Evolutionary conservation across 2,888 invertebrate species (phyloP).

Genomic region (Epiperipatus broadwayi): DNA sequence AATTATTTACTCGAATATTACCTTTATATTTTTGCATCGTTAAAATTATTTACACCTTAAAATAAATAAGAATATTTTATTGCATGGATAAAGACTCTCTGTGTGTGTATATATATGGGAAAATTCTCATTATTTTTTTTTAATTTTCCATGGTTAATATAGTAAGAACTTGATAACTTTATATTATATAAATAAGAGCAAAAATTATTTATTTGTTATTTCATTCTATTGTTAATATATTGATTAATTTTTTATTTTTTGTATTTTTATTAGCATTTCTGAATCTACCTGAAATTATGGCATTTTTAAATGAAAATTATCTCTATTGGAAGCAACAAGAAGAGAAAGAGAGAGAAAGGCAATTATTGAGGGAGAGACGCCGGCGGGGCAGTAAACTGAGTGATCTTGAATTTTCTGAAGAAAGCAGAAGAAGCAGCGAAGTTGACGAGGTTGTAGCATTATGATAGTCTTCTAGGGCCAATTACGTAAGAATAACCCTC

Average conservation of each 20-base stretch:
- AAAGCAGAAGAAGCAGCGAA: no score
- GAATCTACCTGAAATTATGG: slow-evolving; percentile 74
- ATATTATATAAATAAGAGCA: background rate
- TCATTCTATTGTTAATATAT: background rate
- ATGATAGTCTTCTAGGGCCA: no score
- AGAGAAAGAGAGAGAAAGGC: slow-evolving; percentile 16
- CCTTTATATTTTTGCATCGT: no score
- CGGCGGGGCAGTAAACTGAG: no score
- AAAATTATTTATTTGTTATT: background rate
- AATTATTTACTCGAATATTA: no score
- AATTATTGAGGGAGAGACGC: no score
- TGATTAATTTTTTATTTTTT: slow-evolving; percentile 13
- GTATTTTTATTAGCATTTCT: slow-evolving; percentile 54
- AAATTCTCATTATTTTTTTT: slow-evolving; percentile 10
- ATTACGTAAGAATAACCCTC: no score
- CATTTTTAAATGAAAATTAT: slow-evolving; percentile 64
- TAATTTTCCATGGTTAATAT: background rate
- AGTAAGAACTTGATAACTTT: slow-evolving; percentile 4
- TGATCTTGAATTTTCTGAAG: no score
- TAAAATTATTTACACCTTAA: no score
- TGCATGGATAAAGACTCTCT: no score
- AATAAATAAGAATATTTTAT: no score
- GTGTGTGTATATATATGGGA: background rate
- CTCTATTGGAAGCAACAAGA: slow-evolving; percentile 62
- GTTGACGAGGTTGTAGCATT: no score